Percentiles rank a stretch among this genome's conserved stretches.
Evolutionary conservation across 2,797 vertebrate species (phyloP).

Genomic region (Leucoraja ocellata): DNA sequence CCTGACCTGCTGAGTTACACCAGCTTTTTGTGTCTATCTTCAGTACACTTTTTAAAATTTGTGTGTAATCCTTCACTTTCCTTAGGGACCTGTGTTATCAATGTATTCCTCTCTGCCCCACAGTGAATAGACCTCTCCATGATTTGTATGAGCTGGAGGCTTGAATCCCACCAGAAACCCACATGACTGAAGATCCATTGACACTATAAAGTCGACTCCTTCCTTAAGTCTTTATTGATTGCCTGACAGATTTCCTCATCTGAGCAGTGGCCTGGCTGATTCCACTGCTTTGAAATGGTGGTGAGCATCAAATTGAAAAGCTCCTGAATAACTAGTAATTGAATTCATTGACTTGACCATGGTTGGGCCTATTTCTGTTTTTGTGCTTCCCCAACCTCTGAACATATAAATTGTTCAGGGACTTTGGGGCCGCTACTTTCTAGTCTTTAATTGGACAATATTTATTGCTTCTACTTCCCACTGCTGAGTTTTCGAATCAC

Average conservation of each 20-base stretch:
- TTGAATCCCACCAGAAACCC: neutral
- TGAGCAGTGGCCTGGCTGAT: neutral
- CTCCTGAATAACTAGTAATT: neutral
- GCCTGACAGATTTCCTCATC: neutral
- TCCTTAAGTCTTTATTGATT: neutral
- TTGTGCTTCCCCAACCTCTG: neutral
- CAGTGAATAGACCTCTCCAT: neutral
- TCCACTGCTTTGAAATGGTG: neutral
- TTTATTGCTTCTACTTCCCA: neutral
- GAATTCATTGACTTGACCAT: neutral
- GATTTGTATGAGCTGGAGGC: no score
- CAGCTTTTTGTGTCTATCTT: no score
- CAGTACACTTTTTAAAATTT: neutral
- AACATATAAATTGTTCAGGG: neutral
- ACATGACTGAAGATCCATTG: neutral
- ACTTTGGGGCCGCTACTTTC: neutral
- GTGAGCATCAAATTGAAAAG: neutral
- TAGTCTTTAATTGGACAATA: conserved; percentile 4
- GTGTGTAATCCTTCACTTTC: neutral
- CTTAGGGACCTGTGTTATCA: neutral
- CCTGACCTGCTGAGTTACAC: no score
- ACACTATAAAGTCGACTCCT: neutral
- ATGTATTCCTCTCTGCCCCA: neutral
- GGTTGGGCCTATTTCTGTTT: neutral
- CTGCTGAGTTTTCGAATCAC: neutral